Conservation (phyloP, 2,113 vertebrate genomes). For the Herpetotheres cachinnans region DNA sequence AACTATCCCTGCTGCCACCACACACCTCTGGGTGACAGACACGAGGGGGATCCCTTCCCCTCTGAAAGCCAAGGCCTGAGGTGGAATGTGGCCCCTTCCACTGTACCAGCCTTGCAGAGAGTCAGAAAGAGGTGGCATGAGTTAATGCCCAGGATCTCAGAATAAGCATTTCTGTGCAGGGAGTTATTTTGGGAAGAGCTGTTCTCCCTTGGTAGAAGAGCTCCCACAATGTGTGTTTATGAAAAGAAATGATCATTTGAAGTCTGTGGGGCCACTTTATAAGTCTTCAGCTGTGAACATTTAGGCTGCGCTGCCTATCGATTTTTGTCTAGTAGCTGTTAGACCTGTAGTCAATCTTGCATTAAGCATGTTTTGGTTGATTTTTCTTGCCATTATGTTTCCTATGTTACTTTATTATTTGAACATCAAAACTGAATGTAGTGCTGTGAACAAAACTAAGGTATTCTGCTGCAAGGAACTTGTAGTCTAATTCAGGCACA, state of each 20-base stretch:
- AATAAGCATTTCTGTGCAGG: neutral
- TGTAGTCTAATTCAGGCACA: slow-evolving; percentile 19
- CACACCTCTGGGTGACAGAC: neutral
- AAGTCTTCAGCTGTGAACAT: neutral
- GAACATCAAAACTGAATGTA: neutral
- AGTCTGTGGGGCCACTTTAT: neutral
- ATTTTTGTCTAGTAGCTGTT: neutral
- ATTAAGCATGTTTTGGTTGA: neutral
- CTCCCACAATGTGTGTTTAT: neutral
- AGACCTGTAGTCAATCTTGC: neutral
- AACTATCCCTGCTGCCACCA: neutral
- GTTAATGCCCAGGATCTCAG: neutral
- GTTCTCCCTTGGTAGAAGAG: neutral
- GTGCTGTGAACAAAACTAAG: slow-evolving; percentile 9
- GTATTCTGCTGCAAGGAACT: slow-evolving; percentile 26
- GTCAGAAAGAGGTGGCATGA: neutral
- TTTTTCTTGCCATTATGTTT: neutral
- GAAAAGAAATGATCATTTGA: neutral
- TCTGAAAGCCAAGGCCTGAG: neutral
- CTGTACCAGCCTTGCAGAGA: neutral
- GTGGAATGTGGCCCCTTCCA: neutral
- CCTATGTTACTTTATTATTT: neutral
- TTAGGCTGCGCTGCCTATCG: neutral
- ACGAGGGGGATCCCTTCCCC: accelerated
- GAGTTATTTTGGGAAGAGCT: slow-evolving; percentile 22